Evolutionary conservation across 2,113 vertebrate species (phyloP).

Genomic region (Archocentrus centrarchus): DNA sequence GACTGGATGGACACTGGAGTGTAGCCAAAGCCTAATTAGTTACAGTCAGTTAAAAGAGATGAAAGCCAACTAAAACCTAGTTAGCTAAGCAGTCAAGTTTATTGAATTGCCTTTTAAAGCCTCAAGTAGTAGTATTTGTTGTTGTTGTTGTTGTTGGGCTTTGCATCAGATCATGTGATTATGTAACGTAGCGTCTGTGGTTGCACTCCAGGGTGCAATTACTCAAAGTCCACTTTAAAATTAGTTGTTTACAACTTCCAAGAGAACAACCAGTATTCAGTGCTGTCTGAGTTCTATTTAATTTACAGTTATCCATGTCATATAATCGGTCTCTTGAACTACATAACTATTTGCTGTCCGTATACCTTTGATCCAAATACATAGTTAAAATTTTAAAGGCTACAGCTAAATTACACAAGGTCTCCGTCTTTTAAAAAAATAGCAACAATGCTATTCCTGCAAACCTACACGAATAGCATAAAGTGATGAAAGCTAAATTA

Average conservation of each 20-base stretch:
- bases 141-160: constrained; percentile 31
- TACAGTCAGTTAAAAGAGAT: constrained; percentile 64
- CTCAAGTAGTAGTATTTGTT: constrained; percentile 30
- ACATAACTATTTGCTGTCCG: constrained; percentile 29
- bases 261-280: constrained; percentile 47
- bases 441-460: neutral
- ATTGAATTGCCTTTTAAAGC: constrained; percentile 63
- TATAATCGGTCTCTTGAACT: constrained; percentile 9
- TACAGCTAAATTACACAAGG: neutral
- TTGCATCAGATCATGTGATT: constrained; percentile 48
- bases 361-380: constrained; percentile 27
- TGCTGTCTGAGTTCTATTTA: constrained; percentile 25
- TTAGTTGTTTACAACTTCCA: constrained; percentile 61
- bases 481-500: constrained; percentile 6
- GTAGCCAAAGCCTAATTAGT: constrained; percentile 76
- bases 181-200: constrained; percentile 50
- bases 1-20: constrained; percentile 45
- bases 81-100: constrained; percentile 46
- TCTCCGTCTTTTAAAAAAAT: neutral
- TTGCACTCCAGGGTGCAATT: constrained; percentile 49
- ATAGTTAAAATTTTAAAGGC: neutral
- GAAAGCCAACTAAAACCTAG: constrained; percentile 67
- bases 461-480: neutral
- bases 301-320: constrained; percentile 23
- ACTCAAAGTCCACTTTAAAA: constrained; percentile 61